Conservation (phyloP, 2,797 vertebrate species). For the Chaunax sp. region DNA sequence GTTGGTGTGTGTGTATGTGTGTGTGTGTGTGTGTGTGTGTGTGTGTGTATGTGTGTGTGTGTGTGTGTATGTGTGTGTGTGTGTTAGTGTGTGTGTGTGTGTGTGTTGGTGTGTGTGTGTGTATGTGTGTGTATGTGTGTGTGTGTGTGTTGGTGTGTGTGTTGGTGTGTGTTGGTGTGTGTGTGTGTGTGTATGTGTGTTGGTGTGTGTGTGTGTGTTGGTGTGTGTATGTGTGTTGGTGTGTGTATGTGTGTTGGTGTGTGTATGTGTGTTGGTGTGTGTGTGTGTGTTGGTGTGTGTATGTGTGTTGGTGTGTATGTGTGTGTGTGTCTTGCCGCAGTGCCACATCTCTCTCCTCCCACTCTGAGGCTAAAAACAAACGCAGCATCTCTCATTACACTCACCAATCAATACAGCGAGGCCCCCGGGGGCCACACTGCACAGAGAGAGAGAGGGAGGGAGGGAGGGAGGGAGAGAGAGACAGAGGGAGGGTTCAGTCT, state of each 20-base stretch:
- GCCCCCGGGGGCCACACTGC: conserved; percentile 48
- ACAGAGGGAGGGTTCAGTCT: no score
- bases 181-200: conserved; percentile 30
- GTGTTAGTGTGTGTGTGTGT: no score
- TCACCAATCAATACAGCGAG: conserved; percentile 60
- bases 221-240: no score
- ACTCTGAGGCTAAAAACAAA: conserved; percentile 75
- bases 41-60: conserved; percentile 21
- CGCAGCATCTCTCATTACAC: conserved; percentile 68
- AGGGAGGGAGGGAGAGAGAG: not conserved
- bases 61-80: conserved; percentile 19
- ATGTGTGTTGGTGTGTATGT: conserved; percentile 9
- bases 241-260: no score
- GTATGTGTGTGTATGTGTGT: no score
- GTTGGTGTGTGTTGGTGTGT: conserved; percentile 8
- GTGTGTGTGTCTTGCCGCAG: conserved; percentile 56
- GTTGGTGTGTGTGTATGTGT: no score
- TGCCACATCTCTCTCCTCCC: conserved; percentile 68
- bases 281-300: conserved; percentile 6
- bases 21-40: conserved; percentile 27
- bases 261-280: no score
- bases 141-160: conserved; percentile 6
- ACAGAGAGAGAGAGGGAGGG: not conserved
- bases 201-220: no score
- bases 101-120: no score